Evolutionary conservation across 2,797 vertebrate species (phyloP).

Genomic region (Novumbra hubbsi): DNA sequence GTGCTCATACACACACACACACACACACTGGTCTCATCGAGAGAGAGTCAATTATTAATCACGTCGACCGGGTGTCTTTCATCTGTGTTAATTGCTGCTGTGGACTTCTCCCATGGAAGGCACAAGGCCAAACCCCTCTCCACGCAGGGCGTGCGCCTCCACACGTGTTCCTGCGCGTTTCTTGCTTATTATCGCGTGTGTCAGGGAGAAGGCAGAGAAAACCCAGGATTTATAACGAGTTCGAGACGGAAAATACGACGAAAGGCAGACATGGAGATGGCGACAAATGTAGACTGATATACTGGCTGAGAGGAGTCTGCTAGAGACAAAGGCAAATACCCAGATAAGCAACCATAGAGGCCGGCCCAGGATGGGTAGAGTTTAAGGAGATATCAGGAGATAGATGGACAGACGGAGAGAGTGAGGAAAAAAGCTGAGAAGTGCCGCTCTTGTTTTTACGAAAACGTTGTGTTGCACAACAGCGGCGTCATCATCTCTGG

Average conservation of each 20-base stretch:
- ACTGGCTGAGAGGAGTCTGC: slow-evolving; percentile 7
- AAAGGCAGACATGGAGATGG: slow-evolving; percentile 58
- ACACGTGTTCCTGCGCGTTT: slow-evolving; percentile 42
- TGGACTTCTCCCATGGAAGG: slow-evolving; percentile 68
- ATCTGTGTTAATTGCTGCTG: slow-evolving; percentile 70
- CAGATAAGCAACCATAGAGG: slow-evolving; percentile 20
- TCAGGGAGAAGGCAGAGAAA: not conserved
- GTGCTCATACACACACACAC: slow-evolving; percentile 18
- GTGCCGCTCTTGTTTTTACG: not conserved
- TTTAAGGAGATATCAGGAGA: not conserved
- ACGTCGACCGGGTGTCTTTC: slow-evolving; percentile 68
- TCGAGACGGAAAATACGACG: slow-evolving; percentile 23
- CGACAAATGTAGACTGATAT: slow-evolving; percentile 19
- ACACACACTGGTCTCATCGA: slow-evolving; percentile 54
- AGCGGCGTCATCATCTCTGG: not conserved
- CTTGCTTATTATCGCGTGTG: slow-evolving; percentile 9
- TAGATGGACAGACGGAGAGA: slow-evolving; percentile 18
- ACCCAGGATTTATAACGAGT: not conserved
- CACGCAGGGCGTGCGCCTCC: slow-evolving; percentile 2
- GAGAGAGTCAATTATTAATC: slow-evolving; percentile 74
- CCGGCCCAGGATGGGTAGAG: slow-evolving; percentile 7
- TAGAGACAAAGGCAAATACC: slow-evolving; percentile 23
- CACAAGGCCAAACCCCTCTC: slow-evolving; percentile 45
- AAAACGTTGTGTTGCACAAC: not conserved
- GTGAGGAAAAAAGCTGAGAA: slow-evolving; percentile 9